phyloP scores from a whole-genome alignment of 2,113 vertebrate genomes.

The Stomatorhinus ivindoensis region DNA sequence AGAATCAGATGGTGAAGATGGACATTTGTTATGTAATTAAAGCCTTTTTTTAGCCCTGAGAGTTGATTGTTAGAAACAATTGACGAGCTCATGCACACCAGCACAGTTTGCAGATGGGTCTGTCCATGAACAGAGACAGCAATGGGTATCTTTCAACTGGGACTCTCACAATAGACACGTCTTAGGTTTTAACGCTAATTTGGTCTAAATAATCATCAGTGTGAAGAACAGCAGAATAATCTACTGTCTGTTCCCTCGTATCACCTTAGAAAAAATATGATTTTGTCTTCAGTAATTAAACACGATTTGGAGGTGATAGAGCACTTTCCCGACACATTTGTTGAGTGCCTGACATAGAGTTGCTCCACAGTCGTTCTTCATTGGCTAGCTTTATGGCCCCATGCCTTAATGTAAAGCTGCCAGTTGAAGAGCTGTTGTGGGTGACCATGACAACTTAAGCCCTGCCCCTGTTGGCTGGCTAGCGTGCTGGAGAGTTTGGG shows the following conservation, averaged over 20 bases:
- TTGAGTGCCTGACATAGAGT: conserved; percentile 40
- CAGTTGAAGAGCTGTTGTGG: conserved; percentile 82
- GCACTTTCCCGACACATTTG: neutral
- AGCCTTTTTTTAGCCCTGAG: neutral
- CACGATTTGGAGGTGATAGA: neutral
- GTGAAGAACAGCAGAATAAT: neutral
- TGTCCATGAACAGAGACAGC: neutral
- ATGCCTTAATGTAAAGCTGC: conserved; percentile 63
- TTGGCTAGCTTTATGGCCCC: conserved; percentile 74
- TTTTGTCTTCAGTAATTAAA: neutral
- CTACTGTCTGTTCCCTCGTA: neutral
- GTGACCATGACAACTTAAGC: conserved; percentile 63
- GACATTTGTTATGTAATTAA: neutral
- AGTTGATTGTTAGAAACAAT: neutral
- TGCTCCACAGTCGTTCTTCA: conserved; percentile 78
- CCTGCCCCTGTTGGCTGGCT: conserved; percentile 26
- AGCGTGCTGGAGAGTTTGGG: neutral
- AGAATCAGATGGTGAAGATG: neutral
- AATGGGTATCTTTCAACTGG: neutral
- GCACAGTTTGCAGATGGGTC: neutral
- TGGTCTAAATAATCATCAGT: neutral
- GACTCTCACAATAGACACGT: neutral
- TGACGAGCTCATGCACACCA: neutral
- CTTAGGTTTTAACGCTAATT: neutral
- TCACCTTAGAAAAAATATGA: neutral